These are phyloP conservation scores for Lithophane semibrunnea DNA, from an alignment of 2,888 invertebrate genomes.

Conservation along the genomic window DNA sequence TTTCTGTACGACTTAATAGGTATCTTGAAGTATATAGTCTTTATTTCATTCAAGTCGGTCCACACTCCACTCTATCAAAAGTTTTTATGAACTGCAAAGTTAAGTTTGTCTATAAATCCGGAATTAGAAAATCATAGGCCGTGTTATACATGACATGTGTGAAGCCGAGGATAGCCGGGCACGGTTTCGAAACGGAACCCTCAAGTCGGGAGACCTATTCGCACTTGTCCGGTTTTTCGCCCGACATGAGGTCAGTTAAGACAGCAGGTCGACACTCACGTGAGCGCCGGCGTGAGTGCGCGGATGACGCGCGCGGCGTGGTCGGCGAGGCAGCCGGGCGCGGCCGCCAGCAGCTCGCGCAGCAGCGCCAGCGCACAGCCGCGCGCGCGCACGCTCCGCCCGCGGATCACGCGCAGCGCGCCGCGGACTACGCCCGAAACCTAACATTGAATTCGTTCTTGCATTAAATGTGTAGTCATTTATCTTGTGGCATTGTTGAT, in stretches of 20 bases:
- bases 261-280: slow-evolving; percentile 78
- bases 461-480: not conserved
- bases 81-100: too few relatives aligned
- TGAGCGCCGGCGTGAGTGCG: slow-evolving; percentile 96
- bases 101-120: too few relatives aligned
- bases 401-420: slow-evolving; percentile 97
- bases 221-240: too few relatives aligned
- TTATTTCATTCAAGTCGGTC: too few relatives aligned
- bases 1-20: too few relatives aligned
- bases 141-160: too few relatives aligned
- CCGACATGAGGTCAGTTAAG: not conserved
- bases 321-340: slow-evolving; percentile 96
- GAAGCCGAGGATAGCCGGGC: too few relatives aligned
- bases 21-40: too few relatives aligned
- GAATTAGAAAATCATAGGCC: too few relatives aligned
- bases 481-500: not conserved
- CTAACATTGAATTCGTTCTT: not conserved
- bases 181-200: too few relatives aligned
- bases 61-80: too few relatives aligned
- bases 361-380: slow-evolving; percentile 98
- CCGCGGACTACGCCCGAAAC: slow-evolving; percentile 93
- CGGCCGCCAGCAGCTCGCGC: slow-evolving; percentile 96
- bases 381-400: slow-evolving; percentile 91
- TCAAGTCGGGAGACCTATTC: too few relatives aligned
- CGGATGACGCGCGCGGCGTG: slow-evolving; percentile 96